Conservation (phyloP, 1,140 invertebrate species). For the Medauroidea extradentata region DNA sequence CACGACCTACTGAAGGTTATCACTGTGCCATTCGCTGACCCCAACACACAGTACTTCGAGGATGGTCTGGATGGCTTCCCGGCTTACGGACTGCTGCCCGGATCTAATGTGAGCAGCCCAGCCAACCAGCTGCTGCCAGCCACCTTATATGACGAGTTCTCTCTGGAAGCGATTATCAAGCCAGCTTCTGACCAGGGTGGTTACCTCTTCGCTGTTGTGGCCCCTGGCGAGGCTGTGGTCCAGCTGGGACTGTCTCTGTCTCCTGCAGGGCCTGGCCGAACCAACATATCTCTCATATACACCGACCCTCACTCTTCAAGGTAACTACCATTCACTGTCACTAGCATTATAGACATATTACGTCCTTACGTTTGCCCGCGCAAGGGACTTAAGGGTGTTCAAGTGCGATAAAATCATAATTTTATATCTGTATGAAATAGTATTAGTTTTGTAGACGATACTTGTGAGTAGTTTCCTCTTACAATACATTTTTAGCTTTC, state of each 20-base stretch:
- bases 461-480: too few species aligned
- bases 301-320: conserved; percentile 74
- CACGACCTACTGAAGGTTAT: conserved; percentile 56
- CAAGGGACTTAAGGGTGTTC: too few species aligned
- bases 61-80: conserved; percentile 82
- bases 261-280: conserved; percentile 38
- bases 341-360: too few species aligned
- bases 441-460: too few species aligned
- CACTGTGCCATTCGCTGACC: conserved; percentile 55
- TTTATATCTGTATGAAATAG: too few species aligned
- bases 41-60: conserved; percentile 54
- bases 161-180: conserved; percentile 73
- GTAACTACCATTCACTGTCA: too few species aligned
- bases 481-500: too few species aligned
- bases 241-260: conserved; percentile 37
- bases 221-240: conserved; percentile 78
- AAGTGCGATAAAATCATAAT: too few species aligned
- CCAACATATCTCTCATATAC: conserved; percentile 76
- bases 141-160: conserved; percentile 79
- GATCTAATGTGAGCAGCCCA: conserved; percentile 85
- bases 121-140: conserved; percentile 82
- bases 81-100: conserved; percentile 77
- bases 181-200: conserved; percentile 62
- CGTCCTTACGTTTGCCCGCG: too few species aligned
- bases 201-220: conserved; percentile 90